Base-by-base conservation (phyloP, 2,797 vertebrate species). In the Chelon auratus region DNA sequence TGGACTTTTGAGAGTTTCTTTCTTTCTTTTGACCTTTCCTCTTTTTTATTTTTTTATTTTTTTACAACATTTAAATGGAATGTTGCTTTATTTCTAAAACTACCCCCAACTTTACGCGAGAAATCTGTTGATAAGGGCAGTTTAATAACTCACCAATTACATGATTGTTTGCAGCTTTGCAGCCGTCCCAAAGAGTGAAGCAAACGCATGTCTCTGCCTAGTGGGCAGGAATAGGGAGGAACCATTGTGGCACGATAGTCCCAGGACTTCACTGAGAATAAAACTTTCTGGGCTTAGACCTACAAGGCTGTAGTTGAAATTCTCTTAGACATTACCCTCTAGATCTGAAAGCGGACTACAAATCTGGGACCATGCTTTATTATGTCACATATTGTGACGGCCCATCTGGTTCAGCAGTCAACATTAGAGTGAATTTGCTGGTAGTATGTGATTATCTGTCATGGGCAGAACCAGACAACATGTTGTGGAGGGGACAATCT, bases 71-170 rank as follows among this genome's bases (percentile, higher is more conserved):
- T 47, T 17, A 20, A 55, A 55, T 9, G 10, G 8, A 36, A 55
- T 48, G 7, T 48, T 30, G 17, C 10, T 42, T 64, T 64, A 14
- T 22, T 52, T 39, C 26, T 20, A 42, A 52, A 52, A 54, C 20
- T 9, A 18, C 48, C 11, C 5, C 9, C 48, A 50, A 20, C 10
- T 14, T 39, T 43, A 8, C 22, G 9, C 5, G 1, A 20, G 17
- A 55, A 24, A 3, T 63, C 9, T 52, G 12, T 59, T 39, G 61
- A 75, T 51, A 72, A 60, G 30, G n/a, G 0, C n/a, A 9, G 9
- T 72, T 62, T 81, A 89, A 91, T 91, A 83, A 83, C 48, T 84
- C 68, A 84, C 63, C 61, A 52, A 76, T 88, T 88, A 71, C 14
- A 43, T 37, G 22, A 57, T 69, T 30, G 33, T 80, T 80, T 82